Conservation (phyloP, 2,797 vertebrate genomes). For the Notolepis coatsorum region DNA sequence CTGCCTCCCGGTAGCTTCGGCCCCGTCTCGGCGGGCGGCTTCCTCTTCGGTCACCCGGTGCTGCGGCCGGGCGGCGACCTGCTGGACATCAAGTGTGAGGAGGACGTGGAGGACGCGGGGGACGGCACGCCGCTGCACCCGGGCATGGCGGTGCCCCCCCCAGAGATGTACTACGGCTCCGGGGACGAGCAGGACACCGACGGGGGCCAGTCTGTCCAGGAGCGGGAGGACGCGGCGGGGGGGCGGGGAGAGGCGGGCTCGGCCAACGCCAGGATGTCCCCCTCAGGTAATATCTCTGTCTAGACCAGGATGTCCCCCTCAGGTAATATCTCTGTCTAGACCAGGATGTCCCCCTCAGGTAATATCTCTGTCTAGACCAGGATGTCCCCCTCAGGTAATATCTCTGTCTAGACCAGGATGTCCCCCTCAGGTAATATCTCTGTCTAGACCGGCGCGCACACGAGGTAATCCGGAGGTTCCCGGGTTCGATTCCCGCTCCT, state of each 20-base stretch:
- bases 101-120: conserved; percentile 85
- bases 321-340: no score
- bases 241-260: conserved; percentile 79
- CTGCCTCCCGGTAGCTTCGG: no score
- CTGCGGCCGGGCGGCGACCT: conserved; percentile 75
- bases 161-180: conserved; percentile 85
- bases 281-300: no score
- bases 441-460: no score
- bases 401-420: no score
- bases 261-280: conserved; percentile 79
- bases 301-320: no score
- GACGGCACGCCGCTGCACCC: conserved; percentile 83
- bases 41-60: conserved; percentile 80
- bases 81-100: conserved; percentile 89
- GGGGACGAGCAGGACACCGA: conserved; percentile 83
- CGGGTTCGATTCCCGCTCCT: no score
- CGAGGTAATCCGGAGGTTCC: no score
- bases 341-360: no score
- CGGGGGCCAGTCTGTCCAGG: conserved; percentile 75
- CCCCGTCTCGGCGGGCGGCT: conserved; percentile 68
- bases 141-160: conserved; percentile 71
- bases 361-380: no score
- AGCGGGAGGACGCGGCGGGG: conserved; percentile 72
- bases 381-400: no score
- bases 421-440: no score